Evolutionary conservation across 2,113 vertebrate genomes (phyloP).

Genomic region (Athene cunicularia): DNA sequence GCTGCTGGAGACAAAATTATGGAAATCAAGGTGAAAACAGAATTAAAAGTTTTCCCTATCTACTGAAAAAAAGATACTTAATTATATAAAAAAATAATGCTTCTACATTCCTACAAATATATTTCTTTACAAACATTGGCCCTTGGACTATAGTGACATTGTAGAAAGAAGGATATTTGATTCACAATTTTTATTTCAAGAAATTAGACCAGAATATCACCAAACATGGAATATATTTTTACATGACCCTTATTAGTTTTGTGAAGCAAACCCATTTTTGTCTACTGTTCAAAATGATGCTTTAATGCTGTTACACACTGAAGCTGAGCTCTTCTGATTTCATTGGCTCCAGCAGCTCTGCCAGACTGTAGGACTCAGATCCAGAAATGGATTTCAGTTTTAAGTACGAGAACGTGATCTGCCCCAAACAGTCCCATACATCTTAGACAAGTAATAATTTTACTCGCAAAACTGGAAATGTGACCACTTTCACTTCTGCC

Average conservation of each 20-base stretch:
- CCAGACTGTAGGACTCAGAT: neutral
- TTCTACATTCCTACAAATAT: neutral
- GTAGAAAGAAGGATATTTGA: neutral
- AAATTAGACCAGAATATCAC: neutral
- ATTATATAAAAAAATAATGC: neutral
- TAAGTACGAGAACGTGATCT: neutral
- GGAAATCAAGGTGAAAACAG: neutral
- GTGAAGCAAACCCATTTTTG: neutral
- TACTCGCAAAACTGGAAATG: neutral
- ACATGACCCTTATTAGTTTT: neutral
- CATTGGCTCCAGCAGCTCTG: neutral
- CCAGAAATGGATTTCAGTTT: neutral
- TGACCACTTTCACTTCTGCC: neutral
- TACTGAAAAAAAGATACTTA: neutral
- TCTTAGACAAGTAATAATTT: neutral
- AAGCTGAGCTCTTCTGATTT: neutral
- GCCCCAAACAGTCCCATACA: neutral
- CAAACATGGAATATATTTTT: neutral
- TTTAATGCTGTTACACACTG: neutral
- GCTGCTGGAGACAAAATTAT: slow-evolving; percentile 44
- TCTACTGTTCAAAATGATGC: neutral
- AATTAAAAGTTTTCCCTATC: neutral
- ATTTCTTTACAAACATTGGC: neutral
- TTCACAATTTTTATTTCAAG: neutral
- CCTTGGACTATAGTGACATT: neutral